Conservation (phyloP, 1,140 invertebrate genomes). For the Daktulosphaira vitifoliae region DNA sequence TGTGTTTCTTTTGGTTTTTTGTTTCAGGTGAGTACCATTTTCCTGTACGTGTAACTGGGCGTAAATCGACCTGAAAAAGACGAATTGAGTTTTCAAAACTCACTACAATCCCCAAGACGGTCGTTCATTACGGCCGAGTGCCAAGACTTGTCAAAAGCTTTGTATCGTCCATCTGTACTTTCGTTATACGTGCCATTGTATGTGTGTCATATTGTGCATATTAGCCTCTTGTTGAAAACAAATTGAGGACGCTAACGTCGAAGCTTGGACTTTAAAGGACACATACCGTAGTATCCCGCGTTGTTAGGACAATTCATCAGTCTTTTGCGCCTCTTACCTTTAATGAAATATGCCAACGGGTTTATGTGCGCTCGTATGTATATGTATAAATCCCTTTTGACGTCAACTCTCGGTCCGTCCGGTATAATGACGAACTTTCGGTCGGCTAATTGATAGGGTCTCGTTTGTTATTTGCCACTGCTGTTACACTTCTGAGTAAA, state of each 20-base stretch:
- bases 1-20: conserved; percentile 4
- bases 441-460: conserved; percentile 30
- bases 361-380: too few species aligned
- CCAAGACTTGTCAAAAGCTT: conserved; percentile 12
- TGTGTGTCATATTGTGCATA: neutral
- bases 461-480: conserved; percentile 27
- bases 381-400: too few species aligned
- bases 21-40: conserved; percentile 22
- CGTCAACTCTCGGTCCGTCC: too few species aligned
- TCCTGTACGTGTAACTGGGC: too few species aligned
- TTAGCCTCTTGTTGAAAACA: conserved; percentile 4
- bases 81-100: neutral
- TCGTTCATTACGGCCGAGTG: conserved; percentile 14
- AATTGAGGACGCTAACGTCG: neutral
- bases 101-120: conserved; percentile 14
- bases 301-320: conserved; percentile 33
- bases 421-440: conserved; percentile 32
- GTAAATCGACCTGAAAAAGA: too few species aligned
- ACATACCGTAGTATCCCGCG: neutral
- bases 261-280: conserved; percentile 12
- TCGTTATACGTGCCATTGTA: too few species aligned
- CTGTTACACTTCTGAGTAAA: neutral
- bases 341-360: too few species aligned
- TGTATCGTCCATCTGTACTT: neutral
- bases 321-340: conserved; percentile 28